A percentile compares a stretch with the other conserved stretches of the same genome.
Evolutionary conservation across 2,888 invertebrate species (phyloP).

Genomic region (Podabrus alpinus): DNA sequence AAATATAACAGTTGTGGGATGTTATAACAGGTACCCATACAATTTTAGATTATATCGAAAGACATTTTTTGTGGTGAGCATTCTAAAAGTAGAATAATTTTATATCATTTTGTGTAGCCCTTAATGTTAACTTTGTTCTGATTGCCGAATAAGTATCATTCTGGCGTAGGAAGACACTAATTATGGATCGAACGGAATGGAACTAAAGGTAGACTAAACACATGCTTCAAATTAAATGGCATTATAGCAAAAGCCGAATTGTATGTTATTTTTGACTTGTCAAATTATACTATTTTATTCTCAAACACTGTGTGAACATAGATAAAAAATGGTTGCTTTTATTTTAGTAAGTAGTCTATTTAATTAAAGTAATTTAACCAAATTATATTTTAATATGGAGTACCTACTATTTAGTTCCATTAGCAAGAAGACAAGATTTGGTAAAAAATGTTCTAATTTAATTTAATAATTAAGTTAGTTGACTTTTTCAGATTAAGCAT

Average conservation of each 20-base stretch:
- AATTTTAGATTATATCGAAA: constrained; percentile 38
- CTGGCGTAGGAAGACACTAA: constrained; percentile 28
- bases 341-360: background rate
- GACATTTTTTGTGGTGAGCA: constrained; percentile 39
- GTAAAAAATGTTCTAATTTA: background rate
- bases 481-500: no score
- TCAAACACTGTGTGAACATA: background rate
- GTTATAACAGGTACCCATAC: constrained; percentile 30
- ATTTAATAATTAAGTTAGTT: background rate
- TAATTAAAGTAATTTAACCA: no score
- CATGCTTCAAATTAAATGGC: constrained; percentile 38
- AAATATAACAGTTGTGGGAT: background rate
- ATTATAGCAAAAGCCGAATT: constrained; percentile 27
- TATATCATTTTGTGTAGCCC: constrained; percentile 39
- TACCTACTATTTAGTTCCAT: background rate
- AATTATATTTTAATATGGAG: no score
- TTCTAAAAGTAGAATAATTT: constrained; percentile 39
- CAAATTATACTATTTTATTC: constrained; percentile 23
- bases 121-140: constrained; percentile 40
- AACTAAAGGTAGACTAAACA: constrained; percentile 32
- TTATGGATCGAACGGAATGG: constrained; percentile 28
- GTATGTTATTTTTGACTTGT: constrained; percentile 27
- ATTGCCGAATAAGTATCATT: constrained; percentile 43
- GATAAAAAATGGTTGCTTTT: background rate
- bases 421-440: background rate